Conservation (phyloP, 2,113 vertebrate genomes). For the Camelus dromedarius region DNA sequence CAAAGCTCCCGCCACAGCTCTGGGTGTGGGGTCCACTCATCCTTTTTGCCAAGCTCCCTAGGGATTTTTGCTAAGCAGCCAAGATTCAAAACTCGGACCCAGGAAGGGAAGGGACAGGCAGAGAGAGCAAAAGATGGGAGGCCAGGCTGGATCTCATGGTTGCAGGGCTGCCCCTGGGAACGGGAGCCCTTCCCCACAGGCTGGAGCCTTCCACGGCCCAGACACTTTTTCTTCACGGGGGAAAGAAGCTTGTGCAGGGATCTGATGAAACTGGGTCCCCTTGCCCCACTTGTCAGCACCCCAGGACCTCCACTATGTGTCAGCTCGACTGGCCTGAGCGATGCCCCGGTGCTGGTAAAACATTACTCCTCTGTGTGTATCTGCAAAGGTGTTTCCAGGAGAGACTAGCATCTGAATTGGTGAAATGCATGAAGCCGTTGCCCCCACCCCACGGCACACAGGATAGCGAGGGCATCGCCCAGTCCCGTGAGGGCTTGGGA, state of each 20-base stretch:
- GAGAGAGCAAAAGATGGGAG: neutral
- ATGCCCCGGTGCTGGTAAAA: neutral
- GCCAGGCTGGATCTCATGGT: neutral
- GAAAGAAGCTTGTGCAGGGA: neutral
- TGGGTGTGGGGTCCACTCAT: accelerated
- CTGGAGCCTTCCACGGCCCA: neutral
- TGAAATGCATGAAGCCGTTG: neutral
- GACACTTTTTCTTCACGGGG: neutral
- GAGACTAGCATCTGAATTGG: neutral
- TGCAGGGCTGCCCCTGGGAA: neutral
- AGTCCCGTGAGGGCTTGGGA: too few relatives aligned
- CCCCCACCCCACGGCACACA: too few relatives aligned
- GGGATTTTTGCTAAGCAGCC: neutral
- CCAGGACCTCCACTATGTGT: neutral
- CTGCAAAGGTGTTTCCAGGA: neutral
- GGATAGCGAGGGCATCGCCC: neutral
- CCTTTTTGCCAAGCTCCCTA: neutral
- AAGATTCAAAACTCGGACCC: neutral
- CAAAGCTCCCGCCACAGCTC: too few relatives aligned
- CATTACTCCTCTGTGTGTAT: neutral
- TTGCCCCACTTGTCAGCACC: neutral
- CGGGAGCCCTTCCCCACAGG: too few relatives aligned
- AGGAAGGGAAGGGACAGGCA: neutral
- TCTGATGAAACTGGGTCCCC: neutral
- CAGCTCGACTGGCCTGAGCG: neutral